Evolutionary conservation across 2,888 invertebrate genomes (phyloP).

Genomic region (Epicampocera succincta): DNA sequence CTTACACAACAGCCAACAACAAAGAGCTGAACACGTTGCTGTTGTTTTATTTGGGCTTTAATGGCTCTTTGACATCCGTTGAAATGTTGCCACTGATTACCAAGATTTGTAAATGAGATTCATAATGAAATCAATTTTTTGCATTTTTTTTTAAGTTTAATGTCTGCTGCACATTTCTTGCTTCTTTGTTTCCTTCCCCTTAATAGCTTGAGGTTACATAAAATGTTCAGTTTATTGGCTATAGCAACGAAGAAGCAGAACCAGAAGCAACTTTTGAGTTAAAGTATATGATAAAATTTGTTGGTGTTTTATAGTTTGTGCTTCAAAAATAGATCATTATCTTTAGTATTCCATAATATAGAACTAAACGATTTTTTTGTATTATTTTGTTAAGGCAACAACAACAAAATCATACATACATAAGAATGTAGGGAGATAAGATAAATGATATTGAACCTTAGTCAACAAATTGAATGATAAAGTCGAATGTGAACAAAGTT

Average conservation of each 20-base stretch:
- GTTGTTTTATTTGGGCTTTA: slow-evolving; percentile 17
- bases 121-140: neutral
- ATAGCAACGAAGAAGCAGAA: neutral
- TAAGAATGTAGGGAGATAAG: slow-evolving; percentile 12
- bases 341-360: neutral
- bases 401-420: too few species aligned
- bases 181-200: neutral
- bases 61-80: slow-evolving; percentile 40
- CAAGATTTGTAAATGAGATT: slow-evolving; percentile 30
- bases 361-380: neutral
- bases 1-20: slow-evolving; percentile 8
- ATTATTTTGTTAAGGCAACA: too few species aligned
- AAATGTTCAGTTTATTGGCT: slow-evolving; percentile 4
- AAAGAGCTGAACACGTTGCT: neutral
- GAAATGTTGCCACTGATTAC: slow-evolving; percentile 15
- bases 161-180: neutral
- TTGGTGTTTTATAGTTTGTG: neutral
- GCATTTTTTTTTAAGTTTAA: neutral
- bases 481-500: neutral
- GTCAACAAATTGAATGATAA: neutral
- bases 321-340: neutral
- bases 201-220: slow-evolving; percentile 22
- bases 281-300: neutral
- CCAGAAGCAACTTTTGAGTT: neutral
- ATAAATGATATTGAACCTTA: slow-evolving; percentile 22